A percentile compares a stretch with the other conserved stretches of the same genome.
phyloP scores from a whole-genome alignment of 2,113 vertebrate species.

The Calidris pygmaea region DNA sequence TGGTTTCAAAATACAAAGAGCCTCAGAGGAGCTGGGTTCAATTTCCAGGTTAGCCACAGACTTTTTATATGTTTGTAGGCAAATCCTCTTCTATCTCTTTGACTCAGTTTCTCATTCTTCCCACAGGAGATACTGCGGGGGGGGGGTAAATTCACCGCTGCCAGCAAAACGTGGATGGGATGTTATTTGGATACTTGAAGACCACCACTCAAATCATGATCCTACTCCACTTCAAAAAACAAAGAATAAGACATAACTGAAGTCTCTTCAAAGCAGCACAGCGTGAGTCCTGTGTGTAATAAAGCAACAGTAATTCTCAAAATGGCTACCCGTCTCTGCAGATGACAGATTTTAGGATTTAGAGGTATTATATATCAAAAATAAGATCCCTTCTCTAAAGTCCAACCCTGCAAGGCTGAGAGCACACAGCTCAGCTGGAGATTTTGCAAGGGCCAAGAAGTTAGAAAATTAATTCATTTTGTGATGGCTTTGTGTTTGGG shows the following conservation, averaged over 20 bases:
- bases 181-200: background rate
- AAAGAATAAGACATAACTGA: background rate
- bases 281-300: background rate
- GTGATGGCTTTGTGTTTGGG: background rate
- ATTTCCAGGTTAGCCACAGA: background rate
- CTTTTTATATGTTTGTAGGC: background rate
- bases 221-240: background rate
- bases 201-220: background rate
- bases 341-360: background rate
- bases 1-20: background rate
- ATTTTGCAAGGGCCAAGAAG: background rate
- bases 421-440: background rate
- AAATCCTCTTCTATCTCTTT: background rate
- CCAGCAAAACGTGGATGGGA: background rate
- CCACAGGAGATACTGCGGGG: background rate
- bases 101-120: background rate
- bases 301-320: background rate
- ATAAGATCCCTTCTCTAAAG: background rate
- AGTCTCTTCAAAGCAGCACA: background rate
- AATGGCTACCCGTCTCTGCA: background rate
- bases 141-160: background rate
- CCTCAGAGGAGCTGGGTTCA: background rate
- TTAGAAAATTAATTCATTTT: background rate
- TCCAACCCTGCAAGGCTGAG: background rate
- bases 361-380: background rate